These are phyloP conservation scores for Centruroides sculpturatus DNA, from an alignment of 1,140 invertebrate genomes.

Conservation along the genomic window DNA sequence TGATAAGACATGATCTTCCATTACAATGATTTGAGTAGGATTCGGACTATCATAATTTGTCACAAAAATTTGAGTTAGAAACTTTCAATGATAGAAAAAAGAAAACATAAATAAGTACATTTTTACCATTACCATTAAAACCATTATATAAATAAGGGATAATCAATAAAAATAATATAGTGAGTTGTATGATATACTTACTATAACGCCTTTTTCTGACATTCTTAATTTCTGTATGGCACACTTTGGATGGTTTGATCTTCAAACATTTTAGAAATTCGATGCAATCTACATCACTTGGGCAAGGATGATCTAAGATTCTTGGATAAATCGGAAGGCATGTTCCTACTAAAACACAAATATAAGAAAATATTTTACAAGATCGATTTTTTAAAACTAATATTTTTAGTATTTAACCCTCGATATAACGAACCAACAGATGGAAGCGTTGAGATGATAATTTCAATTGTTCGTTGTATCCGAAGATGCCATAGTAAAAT, in stretches of 20 bases:
- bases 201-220: constrained; percentile 57
- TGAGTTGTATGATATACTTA: constrained; percentile 27
- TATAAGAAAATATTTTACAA: no score
- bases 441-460: no score
- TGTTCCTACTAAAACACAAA: constrained; percentile 31
- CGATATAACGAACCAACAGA: no score
- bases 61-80: neutral
- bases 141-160: neutral
- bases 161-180: neutral
- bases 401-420: no score
- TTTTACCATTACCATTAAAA: neutral
- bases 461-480: no score
- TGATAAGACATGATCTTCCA: neutral
- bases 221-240: constrained; percentile 38
- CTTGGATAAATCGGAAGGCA: constrained; percentile 54
- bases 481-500: no score
- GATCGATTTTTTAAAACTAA: no score
- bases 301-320: constrained; percentile 56
- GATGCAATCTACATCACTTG: constrained; percentile 55
- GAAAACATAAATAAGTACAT: neutral
- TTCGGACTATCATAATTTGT: neutral
- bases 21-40: neutral
- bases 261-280: constrained; percentile 49
- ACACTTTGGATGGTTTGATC: constrained; percentile 40
- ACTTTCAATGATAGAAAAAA: neutral